These are phyloP conservation scores for Xestoiulus laeticollis DNA, from an alignment of 2,888 invertebrate genomes.

Conservation along the genomic window DNA sequence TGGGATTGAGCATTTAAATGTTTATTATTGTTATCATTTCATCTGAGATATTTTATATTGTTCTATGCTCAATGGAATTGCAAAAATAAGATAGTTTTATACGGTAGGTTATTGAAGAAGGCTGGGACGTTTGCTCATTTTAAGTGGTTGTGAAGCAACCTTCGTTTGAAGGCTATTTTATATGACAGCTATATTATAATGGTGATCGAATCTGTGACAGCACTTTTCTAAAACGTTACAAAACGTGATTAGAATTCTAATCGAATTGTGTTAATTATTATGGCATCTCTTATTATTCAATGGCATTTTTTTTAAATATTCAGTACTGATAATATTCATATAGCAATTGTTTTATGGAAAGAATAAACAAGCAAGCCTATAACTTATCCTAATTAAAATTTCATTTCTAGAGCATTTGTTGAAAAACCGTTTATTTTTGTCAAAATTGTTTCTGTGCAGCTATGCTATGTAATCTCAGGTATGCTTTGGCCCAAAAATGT, in stretches of 20 bases:
- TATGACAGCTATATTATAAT: background rate
- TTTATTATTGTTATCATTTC: slow-evolving; percentile 5
- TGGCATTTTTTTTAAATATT: too few species aligned
- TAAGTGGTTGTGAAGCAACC: background rate
- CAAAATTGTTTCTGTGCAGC: background rate
- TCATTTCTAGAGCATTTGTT: too few species aligned
- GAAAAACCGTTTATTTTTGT: background rate
- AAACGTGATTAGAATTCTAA: background rate
- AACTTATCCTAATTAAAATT: too few species aligned
- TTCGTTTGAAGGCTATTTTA: background rate
- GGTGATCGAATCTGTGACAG: background rate
- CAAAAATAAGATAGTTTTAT: background rate
- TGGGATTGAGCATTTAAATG: background rate
- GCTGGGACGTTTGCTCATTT: background rate
- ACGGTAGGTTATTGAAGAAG: background rate
- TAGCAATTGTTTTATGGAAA: too few species aligned
- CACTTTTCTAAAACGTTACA: background rate
- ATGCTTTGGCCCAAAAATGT: background rate
- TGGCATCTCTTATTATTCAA: background rate
- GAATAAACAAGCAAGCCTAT: too few species aligned
- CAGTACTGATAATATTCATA: too few species aligned
- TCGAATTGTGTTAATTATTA: background rate
- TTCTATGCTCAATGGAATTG: background rate
- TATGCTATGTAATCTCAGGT: background rate
- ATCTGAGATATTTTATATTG: background rate